Conservation (phyloP, 1,140 invertebrate genomes). For the Leptinotarsa defecta region DNA sequence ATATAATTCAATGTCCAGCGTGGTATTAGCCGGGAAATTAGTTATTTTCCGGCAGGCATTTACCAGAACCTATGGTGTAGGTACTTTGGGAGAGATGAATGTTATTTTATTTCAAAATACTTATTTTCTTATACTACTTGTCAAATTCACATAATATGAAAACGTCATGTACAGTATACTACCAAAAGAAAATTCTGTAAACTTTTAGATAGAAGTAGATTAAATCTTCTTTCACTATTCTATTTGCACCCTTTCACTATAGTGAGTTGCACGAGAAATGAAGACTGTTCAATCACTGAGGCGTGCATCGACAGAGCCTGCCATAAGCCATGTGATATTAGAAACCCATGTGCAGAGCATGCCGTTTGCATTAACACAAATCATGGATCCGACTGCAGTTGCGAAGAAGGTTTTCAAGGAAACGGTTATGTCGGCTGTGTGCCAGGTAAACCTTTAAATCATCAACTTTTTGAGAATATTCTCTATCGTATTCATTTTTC, state of each 20-base stretch:
- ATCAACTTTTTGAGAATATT: neutral
- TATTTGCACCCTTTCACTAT: conserved; percentile 51
- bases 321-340: conserved; percentile 79
- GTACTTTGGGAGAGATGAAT: no score
- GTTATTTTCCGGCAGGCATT: no score
- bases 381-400: conserved; percentile 83
- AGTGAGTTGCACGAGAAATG: conserved; percentile 81
- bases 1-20: no score
- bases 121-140: no score
- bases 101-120: no score
- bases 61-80: no score
- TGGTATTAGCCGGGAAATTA: no score
- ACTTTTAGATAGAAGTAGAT: conserved; percentile 35
- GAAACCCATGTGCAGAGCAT: conserved; percentile 81
- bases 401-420: conserved; percentile 81
- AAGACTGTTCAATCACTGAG: conserved; percentile 79
- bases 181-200: conserved; percentile 36
- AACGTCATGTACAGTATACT: conserved; percentile 1
- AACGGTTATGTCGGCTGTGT: conserved; percentile 81
- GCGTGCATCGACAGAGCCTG: conserved; percentile 81
- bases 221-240: conserved; percentile 50
- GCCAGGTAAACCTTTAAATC: conserved; percentile 62
- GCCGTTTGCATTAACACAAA: conserved; percentile 88
- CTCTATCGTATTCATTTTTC: conserved; percentile 42
- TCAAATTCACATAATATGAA: no score